Percentiles rank a stretch among this genome's conserved stretches.
Evolutionary conservation across 2,113 vertebrate genomes (phyloP).

Genomic region (Dicaeum eximium): DNA sequence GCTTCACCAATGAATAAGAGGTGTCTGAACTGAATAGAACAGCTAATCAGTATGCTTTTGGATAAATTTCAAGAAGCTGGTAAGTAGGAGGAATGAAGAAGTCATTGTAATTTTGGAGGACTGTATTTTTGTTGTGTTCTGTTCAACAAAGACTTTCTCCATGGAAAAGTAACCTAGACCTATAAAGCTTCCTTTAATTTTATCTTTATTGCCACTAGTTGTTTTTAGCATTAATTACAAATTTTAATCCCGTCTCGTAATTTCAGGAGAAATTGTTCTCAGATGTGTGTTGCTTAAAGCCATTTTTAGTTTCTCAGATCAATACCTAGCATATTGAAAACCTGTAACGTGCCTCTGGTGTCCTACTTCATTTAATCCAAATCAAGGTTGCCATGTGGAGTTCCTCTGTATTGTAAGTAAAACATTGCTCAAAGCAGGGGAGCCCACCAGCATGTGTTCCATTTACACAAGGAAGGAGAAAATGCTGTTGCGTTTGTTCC

Average conservation of each 20-base stretch:
- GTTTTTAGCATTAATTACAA: not conserved
- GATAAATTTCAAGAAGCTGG: not conserved
- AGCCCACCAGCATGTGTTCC: conserved; percentile 59
- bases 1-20: not conserved
- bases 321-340: conserved; percentile 56
- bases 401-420: conserved; percentile 72
- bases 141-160: not conserved
- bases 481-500: conserved; percentile 37
- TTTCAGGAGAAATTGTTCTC: conserved; percentile 32
- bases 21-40: not conserved
- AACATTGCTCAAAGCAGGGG: conserved; percentile 36
- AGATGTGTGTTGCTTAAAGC: conserved; percentile 49
- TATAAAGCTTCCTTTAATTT: not conserved
- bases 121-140: not conserved
- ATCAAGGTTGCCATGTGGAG: conserved; percentile 65
- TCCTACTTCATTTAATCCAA: conserved; percentile 64
- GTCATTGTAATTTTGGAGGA: not conserved
- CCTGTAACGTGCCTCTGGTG: conserved; percentile 54
- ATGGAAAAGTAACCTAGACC: not conserved
- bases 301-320: conserved; percentile 65
- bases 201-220: not conserved
- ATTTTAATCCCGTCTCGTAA: conserved; percentile 35
- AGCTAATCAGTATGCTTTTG: not conserved
- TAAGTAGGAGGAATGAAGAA: not conserved
- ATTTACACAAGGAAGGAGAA: conserved; percentile 38